phyloP scores from a whole-genome alignment of 1,140 invertebrate species.

The Antheraea mylitta region DNA sequence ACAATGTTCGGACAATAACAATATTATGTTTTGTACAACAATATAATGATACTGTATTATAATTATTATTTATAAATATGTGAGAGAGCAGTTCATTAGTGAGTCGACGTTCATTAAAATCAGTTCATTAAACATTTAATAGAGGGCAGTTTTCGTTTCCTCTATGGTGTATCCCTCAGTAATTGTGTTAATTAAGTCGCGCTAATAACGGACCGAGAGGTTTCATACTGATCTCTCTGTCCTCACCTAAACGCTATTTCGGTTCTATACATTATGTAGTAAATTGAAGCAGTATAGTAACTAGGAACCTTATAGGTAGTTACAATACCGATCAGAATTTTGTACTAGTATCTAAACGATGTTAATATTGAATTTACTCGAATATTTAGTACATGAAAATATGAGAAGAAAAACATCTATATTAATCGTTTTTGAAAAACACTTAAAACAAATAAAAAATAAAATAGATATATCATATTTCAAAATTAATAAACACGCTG shows the following conservation, averaged over 20 bases:
- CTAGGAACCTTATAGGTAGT: background rate
- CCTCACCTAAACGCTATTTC: background rate
- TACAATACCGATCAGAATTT: too few species aligned
- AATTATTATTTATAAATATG: background rate
- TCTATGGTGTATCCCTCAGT: background rate
- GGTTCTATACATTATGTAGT: background rate
- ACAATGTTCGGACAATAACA: too few species aligned
- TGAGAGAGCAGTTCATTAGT: background rate
- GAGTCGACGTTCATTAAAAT: background rate
- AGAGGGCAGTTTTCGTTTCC: background rate
- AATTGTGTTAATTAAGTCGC: constrained; percentile 1
- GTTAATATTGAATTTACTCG: background rate
- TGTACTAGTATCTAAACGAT: too few species aligned
- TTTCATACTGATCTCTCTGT: background rate
- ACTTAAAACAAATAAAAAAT: too few species aligned
- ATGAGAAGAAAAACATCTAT: too few species aligned
- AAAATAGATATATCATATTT: too few species aligned
- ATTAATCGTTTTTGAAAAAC: too few species aligned
- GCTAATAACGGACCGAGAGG: background rate
- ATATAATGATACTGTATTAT: background rate
- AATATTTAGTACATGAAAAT: background rate
- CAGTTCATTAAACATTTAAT: constrained; percentile 1
- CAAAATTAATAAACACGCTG: too few species aligned
- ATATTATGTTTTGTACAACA: background rate
- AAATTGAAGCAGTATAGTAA: background rate